A percentile compares a stretch with the other conserved stretches of the same genome.
Evolutionary conservation across 2,888 invertebrate species (phyloP).

Genomic region (Meliscaeva auricollis): DNA sequence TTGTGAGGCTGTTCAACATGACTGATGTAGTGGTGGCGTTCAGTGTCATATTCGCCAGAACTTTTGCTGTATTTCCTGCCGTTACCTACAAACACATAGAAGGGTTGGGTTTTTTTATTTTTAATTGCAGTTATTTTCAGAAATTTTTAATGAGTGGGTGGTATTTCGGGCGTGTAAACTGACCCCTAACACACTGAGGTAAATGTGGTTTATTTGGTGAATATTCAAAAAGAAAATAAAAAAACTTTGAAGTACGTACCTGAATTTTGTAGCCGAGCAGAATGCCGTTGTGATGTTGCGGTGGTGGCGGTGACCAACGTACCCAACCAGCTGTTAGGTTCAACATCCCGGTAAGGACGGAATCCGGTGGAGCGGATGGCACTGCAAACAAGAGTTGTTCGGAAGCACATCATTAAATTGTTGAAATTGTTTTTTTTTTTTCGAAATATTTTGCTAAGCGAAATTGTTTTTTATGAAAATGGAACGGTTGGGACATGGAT

Average conservation of each 20-base stretch:
- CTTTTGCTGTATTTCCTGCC: constrained; percentile 85
- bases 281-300: constrained; percentile 90
- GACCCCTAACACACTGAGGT: constrained; percentile 44
- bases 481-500: background rate
- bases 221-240: constrained; percentile 17
- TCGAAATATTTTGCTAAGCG: constrained; percentile 47
- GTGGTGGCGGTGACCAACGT: constrained; percentile 92
- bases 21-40: constrained; percentile 96
- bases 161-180: constrained; percentile 48
- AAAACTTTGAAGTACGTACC: constrained; percentile 85
- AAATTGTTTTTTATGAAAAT: constrained; percentile 40
- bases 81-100: constrained; percentile 79
- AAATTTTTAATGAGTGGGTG: constrained; percentile 63
- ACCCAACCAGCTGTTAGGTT: constrained; percentile 92
- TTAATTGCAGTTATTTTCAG: constrained; percentile 28
- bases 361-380: constrained; percentile 92
- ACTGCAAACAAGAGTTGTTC: constrained; percentile 81
- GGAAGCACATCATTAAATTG: constrained; percentile 68
- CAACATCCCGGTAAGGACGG: constrained; percentile 91
- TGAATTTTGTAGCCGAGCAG: constrained; percentile 84
- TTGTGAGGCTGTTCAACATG: constrained; percentile 93
- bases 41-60: constrained; percentile 92
- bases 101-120: too few species aligned
- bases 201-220: constrained; percentile 42
- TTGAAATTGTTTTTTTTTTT: constrained; percentile 51